Base-by-base conservation (phyloP, 1,140 invertebrate genomes). In the Cylas formicarius region DNA sequence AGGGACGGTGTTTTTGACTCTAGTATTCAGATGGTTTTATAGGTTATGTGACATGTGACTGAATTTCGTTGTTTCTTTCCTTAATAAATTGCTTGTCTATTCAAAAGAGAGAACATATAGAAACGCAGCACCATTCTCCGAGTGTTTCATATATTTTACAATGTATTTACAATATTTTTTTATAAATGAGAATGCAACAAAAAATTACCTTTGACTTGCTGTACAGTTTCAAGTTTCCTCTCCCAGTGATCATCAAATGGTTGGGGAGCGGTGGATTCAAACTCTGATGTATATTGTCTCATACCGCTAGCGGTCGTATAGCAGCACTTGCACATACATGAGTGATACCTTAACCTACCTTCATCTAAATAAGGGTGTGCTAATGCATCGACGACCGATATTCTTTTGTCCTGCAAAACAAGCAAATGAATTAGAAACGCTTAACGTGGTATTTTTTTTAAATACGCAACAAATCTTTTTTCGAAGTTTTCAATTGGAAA, bases 241-340 rank as follows among this genome's bases (percentile, higher is more conserved):
- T 97, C 93, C 88, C 94, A 97, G 48, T 78, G 75, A 72, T 96
- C 92, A 67, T 93, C 88, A 68, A 97, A 97, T 32, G 84, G 76
- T 63, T 85, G 80, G 20, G 82, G 76, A 29, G 93, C 87, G 32
- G 81, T 79, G 10, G 93, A 93, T 70, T 98, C 95, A 60, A 97
- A 89, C 66, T 97, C 92, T 20, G 77, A 73, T 39, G 87, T 89
- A 70, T 93, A 98, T 66, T 92, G 87, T 44, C 94, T 74, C 62
- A 81, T 70, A 11, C 79, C 80, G 48, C 75, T 75, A 22, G 77
- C 77, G 42, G 77, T 81, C 55, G 79, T 85, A 64, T 84, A 88
- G 72, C 96, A 99, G 68, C 96, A 99, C 60, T 86, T 87, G 73
- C 96, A 99, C 96, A 99, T 99, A 68, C 96, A 99, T 27, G 95